These are phyloP conservation scores for Hippocampus comes DNA, from an alignment of 2,113 vertebrate species.

Conservation along the genomic window DNA sequence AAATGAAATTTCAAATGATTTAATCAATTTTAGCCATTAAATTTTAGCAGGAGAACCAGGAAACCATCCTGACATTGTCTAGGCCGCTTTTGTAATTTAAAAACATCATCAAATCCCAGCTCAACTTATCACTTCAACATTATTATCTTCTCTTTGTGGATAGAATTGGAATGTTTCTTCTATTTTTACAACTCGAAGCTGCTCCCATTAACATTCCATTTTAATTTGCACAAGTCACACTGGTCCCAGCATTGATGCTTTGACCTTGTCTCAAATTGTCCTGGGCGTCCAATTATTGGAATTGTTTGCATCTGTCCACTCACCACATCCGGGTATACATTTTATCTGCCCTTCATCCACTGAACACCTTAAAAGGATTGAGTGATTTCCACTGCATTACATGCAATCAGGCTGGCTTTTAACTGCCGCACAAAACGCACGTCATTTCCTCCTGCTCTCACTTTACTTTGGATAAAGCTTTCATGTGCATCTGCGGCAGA, in stretches of 20 bases:
- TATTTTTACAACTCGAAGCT: conserved; percentile 12
- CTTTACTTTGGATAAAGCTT: not conserved
- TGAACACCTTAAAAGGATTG: conserved; percentile 34
- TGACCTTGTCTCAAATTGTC: conserved; percentile 1
- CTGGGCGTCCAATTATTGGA: conserved; percentile 3
- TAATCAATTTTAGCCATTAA: not conserved
- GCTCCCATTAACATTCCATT: conserved; percentile 14
- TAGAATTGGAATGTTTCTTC: conserved; percentile 14
- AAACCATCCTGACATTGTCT: not conserved
- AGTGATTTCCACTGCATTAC: conserved; percentile 22
- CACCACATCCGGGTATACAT: not conserved
- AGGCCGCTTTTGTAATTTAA: not conserved
- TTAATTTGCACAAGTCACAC: conserved; percentile 16
- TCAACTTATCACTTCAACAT: conserved; percentile 1
- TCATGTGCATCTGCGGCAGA: not conserved
- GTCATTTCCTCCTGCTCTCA: not conserved
- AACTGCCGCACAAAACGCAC: conserved; percentile 7
- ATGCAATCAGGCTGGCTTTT: conserved; percentile 8
- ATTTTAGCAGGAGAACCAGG: not conserved
- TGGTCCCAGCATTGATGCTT: conserved; percentile 2
- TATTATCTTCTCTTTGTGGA: not conserved
- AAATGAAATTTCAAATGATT: not conserved
- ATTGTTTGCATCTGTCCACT: not conserved
- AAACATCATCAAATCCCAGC: not conserved
- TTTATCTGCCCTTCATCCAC: not conserved